Evolutionary conservation across 2,113 vertebrate species (phyloP), one percentile per base, ranked within the genome.

Genomic region (Hymenochirus boettgeri): DNA sequence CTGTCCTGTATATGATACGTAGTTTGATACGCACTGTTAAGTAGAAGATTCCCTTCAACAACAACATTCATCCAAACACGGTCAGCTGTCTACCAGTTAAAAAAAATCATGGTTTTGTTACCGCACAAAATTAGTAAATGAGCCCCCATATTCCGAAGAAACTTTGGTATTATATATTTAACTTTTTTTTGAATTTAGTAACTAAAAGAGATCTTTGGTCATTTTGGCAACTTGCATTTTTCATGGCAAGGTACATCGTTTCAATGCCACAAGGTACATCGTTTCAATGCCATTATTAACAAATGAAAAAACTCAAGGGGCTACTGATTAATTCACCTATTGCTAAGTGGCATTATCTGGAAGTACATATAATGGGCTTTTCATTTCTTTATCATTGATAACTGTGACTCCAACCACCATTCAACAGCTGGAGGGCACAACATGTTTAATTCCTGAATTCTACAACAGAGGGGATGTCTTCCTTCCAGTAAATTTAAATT

Each of bases 141-240:
- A 35, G 33, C 33, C 33, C 33, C 33, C 15, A 22, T 60, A 60
- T 51, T 19, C 13, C 65, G 53, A 33, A 33, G 50, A 66, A 56
- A 66, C 65, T 69, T 69, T 69, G 65, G 65, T 69, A 60, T 69
- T 53, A 60, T 29, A 60, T 57, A 60, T 60, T 59, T 46, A 35
- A 50, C 47, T 23, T 51, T 62, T 52, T 54, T 24, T 26, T n/a
- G n/a, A n/a, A 64, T 48, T 27, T 33, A 65, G 29, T 57, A 21
- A 27, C 22, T 58, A 60, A 25, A 51, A 57, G 15, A 69, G 56
- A 53, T 69, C 65, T 69, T 69, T 69, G 65, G 65, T 60, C 57
- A 69, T 69, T 60, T 45, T 31, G 46, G 9, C 19, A 48, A 2
- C 22, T 48, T 48, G 46, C 19, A 11, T 48, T 7, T 48, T 48